These are phyloP conservation scores for Oeneis ivallda DNA, from an alignment of 2,888 invertebrate genomes.

Conservation along the genomic window DNA sequence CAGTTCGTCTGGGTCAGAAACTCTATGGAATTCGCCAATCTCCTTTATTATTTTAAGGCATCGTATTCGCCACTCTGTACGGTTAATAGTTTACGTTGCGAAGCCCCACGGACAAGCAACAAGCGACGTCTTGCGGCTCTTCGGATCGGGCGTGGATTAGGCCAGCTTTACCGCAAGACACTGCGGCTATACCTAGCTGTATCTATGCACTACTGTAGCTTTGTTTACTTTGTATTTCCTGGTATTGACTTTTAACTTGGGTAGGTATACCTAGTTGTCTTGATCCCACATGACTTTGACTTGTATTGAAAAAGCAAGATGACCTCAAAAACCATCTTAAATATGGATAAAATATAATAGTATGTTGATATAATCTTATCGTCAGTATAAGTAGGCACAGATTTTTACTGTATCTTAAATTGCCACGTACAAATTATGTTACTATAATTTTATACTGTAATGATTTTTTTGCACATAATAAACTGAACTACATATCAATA, in stretches of 20 bases:
- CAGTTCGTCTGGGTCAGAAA: too few relatives aligned
- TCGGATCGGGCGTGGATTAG: constrained; percentile 64
- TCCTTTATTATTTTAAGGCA: constrained; percentile 19
- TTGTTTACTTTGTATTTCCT: constrained; percentile 16
- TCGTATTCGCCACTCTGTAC: constrained; percentile 32
- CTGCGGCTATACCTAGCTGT: constrained; percentile 38
- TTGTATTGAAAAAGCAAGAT: background rate
- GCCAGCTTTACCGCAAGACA: constrained; percentile 59
- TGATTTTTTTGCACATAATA: too few relatives aligned
- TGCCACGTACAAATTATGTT: too few relatives aligned
- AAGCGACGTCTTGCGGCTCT: constrained; percentile 69
- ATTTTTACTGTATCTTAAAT: too few relatives aligned
- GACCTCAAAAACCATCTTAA: too few relatives aligned
- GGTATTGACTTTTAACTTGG: constrained; percentile 7
- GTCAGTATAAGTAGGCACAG: too few relatives aligned
- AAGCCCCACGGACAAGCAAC: constrained; percentile 70
- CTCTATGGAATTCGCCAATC: too few relatives aligned
- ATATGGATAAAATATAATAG: too few relatives aligned
- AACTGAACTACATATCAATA: too few relatives aligned
- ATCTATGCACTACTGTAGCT: constrained; percentile 7
- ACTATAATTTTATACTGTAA: too few relatives aligned
- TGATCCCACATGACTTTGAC: background rate
- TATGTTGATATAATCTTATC: too few relatives aligned
- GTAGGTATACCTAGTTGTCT: too few relatives aligned
- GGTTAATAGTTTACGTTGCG: constrained; percentile 48